phyloP scores from a whole-genome alignment of 1,140 invertebrate genomes.

The Drosophila kurseongensis region DNA sequence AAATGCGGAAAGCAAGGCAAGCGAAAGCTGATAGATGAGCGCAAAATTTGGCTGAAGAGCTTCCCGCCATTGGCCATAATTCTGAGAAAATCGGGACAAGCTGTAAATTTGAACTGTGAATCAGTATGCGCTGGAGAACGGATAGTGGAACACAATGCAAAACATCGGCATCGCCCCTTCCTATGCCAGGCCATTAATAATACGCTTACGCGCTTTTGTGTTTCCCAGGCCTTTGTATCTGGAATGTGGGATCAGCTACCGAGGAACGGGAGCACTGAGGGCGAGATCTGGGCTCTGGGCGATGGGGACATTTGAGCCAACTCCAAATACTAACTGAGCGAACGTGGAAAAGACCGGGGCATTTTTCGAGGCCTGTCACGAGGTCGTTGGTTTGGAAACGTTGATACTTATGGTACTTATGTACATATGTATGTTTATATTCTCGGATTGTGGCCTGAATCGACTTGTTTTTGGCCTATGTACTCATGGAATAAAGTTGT shows the following conservation, averaged over 20 bases:
- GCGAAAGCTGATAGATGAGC: conserved; percentile 35
- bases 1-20: conserved; percentile 12
- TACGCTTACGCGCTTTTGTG: conserved; percentile 74
- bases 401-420: not conserved
- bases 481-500: too few relatives aligned
- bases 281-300: not conserved
- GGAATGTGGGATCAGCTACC: conserved; percentile 4
- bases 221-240: conserved; percentile 8
- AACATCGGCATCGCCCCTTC: conserved; percentile 10
- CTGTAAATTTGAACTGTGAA: too few relatives aligned
- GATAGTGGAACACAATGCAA: conserved; percentile 39
- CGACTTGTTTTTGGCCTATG: too few relatives aligned
- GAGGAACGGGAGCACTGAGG: not conserved
- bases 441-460: too few relatives aligned
- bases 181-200: conserved; percentile 61
- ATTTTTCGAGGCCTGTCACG: conserved; percentile 36
- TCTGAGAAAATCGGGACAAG: conserved; percentile 42
- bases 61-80: conserved; percentile 4
- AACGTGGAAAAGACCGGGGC: not conserved
- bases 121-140: conserved; percentile 2
- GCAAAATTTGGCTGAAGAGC: conserved; percentile 3
- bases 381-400: conserved; percentile 12
- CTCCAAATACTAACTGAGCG: too few relatives aligned
- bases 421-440: not conserved
- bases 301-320: not conserved